Evolutionary conservation across 2,113 vertebrate genomes (phyloP).

Genomic region (Columba janthina): DNA sequence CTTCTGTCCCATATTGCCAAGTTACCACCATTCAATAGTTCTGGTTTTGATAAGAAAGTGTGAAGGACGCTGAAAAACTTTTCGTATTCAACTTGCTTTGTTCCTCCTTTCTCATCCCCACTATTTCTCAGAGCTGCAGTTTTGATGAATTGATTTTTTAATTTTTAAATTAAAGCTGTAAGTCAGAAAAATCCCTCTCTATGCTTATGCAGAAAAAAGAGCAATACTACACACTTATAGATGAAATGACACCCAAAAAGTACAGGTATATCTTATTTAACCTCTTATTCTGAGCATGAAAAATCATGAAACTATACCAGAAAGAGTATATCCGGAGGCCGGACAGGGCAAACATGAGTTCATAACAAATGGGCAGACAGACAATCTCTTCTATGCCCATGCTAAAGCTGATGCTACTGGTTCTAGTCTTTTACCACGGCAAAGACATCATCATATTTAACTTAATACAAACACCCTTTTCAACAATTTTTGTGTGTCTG

Average conservation of each 20-base stretch:
- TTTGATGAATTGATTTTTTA: neutral
- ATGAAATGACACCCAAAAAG: neutral
- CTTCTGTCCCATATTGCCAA: neutral
- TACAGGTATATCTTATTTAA: neutral
- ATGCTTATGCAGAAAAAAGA: neutral
- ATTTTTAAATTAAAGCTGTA: neutral
- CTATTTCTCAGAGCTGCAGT: neutral
- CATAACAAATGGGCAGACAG: neutral
- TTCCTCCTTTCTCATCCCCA: neutral
- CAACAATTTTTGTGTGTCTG: neutral
- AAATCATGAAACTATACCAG: neutral
- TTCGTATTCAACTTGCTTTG: neutral
- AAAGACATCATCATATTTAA: neutral
- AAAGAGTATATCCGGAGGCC: neutral
- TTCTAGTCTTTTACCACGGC: neutral
- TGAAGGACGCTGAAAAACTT: neutral
- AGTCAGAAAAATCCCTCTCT: neutral
- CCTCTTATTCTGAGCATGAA: neutral
- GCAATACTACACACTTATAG: rapidly evolving
- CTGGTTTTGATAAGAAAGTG: neutral
- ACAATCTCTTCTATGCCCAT: neutral
- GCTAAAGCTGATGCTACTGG: neutral
- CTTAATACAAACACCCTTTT: neutral
- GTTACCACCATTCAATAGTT: neutral
- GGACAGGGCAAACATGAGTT: neutral